Evolutionary conservation across 2,888 invertebrate genomes (phyloP), one percentile per base, ranked within the genome.

Genomic region (Thelaira solivaga): DNA sequence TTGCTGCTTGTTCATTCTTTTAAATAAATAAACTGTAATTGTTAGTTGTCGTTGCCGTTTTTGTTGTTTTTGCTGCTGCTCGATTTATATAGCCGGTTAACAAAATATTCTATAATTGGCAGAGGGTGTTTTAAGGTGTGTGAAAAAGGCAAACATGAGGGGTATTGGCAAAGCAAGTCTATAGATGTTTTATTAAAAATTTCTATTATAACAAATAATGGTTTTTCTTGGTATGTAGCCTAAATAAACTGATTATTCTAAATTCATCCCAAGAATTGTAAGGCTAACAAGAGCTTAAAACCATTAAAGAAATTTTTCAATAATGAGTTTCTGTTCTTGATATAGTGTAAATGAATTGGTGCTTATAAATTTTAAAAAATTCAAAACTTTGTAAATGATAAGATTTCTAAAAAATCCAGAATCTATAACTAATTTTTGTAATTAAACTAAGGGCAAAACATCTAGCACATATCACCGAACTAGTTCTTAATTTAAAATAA

Each of bases 1-100:
- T 55, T 64, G 69, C 55, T 68, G 36, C 49, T 57, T 67, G 29
- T 64, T 51, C 43, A 39, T 61, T 29, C 36, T 67, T 57, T 31
- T 43, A 59, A 68, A 73, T 64, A 68, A 71, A 76, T 55, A 72
- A 53, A 51, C 59, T 59, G 59, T 59, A 73, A 61, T 59, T 65
- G 26, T 45, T 65, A 55, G 73, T 65, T 59, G 53, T 26, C 22
- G 64, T 64, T 57, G 67, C n/a, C 13, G 18, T 22, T 43, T 3
- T 41, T 16, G 6, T 31, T 20, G 18, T 29, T 22, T n/a, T 8
- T 13, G 22, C 13, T 59, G 24, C 2, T n/a, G 41, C 26, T 51
- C n/a, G 6, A n/a, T 36, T 36, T 20, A 3, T 41, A 22, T 13
- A 24, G 34, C 34, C 20, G 26, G 1, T n/a, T 45, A 11, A 1